Percentiles rank a stretch among this genome's conserved stretches.
These are phyloP conservation scores for Tenthredo notha DNA, from an alignment of 2,888 invertebrate species.

Conservation along the genomic window DNA sequence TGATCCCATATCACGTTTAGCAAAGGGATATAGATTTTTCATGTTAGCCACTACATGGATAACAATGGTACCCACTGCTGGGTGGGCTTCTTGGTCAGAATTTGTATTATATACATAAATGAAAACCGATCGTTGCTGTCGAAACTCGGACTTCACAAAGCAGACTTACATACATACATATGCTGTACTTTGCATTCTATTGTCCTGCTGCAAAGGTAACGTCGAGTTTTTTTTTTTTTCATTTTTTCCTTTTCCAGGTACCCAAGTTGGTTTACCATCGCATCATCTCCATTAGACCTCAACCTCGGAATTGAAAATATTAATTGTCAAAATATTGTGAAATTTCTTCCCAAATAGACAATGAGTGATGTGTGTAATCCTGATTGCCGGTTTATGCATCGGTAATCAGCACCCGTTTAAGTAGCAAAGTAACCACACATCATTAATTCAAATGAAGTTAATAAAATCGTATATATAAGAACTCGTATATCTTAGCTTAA, in stretches of 20 bases:
- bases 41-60: neutral
- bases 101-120: constrained; percentile 40
- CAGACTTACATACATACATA: neutral
- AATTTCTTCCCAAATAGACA: neutral
- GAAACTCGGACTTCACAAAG: constrained; percentile 17
- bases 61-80: constrained; percentile 33
- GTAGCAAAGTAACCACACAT: neutral
- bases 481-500: constrained; percentile 41
- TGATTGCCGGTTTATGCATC: constrained; percentile 13
- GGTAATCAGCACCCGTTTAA: neutral
- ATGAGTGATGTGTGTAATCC: constrained; percentile 2
- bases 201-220: neutral
- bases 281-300: neutral
- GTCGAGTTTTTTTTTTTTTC: neutral
- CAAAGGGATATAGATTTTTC: neutral
- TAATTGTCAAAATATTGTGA: neutral
- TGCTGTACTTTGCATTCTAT: constrained; percentile 16
- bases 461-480: constrained; percentile 33
- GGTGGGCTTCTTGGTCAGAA: constrained; percentile 40
- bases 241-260: neutral
- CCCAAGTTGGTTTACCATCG: neutral
- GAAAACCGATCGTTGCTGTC: constrained; percentile 37
- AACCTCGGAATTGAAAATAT: neutral
- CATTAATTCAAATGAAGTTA: constrained; percentile 43
- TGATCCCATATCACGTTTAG: neutral